These are phyloP conservation scores for Mugil cephalus DNA, from an alignment of 2,113 vertebrate genomes.

Conservation along the genomic window DNA sequence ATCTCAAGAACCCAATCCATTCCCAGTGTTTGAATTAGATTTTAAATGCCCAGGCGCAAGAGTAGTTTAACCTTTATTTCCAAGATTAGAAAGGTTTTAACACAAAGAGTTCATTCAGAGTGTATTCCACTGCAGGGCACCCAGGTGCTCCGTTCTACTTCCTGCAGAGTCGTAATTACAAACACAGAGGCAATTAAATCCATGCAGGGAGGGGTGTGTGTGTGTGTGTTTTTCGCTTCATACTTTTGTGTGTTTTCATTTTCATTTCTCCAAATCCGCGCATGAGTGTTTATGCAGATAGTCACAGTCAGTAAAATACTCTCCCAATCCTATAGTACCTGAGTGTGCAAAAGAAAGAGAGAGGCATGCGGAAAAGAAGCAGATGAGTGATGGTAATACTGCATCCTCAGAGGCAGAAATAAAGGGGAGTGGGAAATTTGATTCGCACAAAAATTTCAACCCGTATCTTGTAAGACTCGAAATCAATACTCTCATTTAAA, in stretches of 20 bases:
- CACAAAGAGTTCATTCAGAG: slow-evolving; percentile 75
- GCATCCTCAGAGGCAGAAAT: slow-evolving; percentile 12
- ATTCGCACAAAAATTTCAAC: slow-evolving; percentile 12
- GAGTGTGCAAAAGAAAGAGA: background rate
- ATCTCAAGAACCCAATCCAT: slow-evolving; percentile 23
- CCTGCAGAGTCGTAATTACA: slow-evolving; percentile 78
- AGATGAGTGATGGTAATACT: slow-evolving; percentile 16
- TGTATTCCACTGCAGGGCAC: slow-evolving; percentile 75
- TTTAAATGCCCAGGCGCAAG: slow-evolving; percentile 35
- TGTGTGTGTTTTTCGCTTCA: slow-evolving; percentile 23
- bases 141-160: slow-evolving; percentile 78
- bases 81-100: slow-evolving; percentile 56
- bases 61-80: slow-evolving; percentile 54
- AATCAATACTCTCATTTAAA: background rate
- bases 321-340: too few relatives aligned
- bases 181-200: slow-evolving; percentile 80
- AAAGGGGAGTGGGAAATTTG: background rate
- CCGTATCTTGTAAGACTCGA: slow-evolving; percentile 12
- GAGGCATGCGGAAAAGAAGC: background rate
- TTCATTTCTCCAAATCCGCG: slow-evolving; percentile 20
- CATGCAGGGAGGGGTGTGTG: slow-evolving; percentile 53
- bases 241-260: slow-evolving; percentile 20
- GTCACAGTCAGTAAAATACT: too few relatives aligned
- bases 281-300: slow-evolving; percentile 24
- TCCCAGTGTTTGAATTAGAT: slow-evolving; percentile 36